These are phyloP conservation scores for Calliopum simillimum DNA, from an alignment of 2,888 invertebrate genomes.

Conservation along the genomic window DNA sequence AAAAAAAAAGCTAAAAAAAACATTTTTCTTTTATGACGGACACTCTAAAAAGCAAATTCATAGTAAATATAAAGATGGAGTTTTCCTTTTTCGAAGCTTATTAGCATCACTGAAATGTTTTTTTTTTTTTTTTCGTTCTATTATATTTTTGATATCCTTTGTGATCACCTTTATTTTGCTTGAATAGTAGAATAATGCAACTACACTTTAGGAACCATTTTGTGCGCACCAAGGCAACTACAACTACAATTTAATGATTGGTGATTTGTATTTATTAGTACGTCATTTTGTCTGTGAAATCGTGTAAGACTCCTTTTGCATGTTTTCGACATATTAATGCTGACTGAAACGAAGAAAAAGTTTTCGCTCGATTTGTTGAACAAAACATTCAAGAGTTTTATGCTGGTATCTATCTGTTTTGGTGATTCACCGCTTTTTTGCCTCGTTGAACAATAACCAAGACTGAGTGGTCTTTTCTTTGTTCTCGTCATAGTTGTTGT, in stretches of 20 bases:
- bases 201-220: background rate
- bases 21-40: no score
- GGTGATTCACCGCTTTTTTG: constrained; percentile 50
- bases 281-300: constrained; percentile 62
- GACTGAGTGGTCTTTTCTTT: constrained; percentile 40
- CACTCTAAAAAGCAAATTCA: no score
- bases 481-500: no score
- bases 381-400: constrained; percentile 42
- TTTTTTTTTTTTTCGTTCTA: background rate
- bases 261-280: constrained; percentile 63
- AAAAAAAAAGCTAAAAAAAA: no score
- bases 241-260: constrained; percentile 22
- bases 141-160: background rate
- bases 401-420: constrained; percentile 40
- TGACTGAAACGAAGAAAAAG: constrained; percentile 42
- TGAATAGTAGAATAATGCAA: background rate
- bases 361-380: constrained; percentile 62
- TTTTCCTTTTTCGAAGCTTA: constrained; percentile 17
- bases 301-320: constrained; percentile 59
- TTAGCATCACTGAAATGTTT: constrained; percentile 26
- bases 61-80: background rate
- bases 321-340: constrained; percentile 44
- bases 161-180: constrained; percentile 2
- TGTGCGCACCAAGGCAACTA: background rate
- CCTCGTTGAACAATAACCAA: constrained; percentile 59